A percentile compares a stretch with the other conserved stretches of the same genome.
These are phyloP conservation scores for Psittacula echo DNA, from an alignment of 2,797 vertebrate species.

Conservation along the genomic window DNA sequence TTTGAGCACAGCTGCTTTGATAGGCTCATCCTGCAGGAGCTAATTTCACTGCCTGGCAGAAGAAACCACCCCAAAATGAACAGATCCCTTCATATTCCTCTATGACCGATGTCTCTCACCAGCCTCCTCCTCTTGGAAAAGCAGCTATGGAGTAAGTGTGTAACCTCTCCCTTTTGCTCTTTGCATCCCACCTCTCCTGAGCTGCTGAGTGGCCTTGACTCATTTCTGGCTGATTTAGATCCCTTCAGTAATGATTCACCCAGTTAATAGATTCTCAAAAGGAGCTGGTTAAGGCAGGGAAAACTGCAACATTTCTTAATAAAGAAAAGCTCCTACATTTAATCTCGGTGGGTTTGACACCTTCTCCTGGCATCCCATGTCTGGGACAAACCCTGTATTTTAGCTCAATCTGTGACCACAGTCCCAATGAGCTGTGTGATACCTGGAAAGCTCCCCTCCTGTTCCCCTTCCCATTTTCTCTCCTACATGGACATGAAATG, in stretches of 20 bases:
- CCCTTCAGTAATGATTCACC: background rate
- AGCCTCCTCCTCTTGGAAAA: background rate
- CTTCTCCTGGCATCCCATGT: background rate
- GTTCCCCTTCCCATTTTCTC: background rate
- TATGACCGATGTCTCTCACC: background rate
- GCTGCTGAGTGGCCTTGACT: background rate
- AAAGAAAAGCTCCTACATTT: background rate
- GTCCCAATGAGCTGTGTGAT: background rate
- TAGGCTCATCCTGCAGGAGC: background rate
- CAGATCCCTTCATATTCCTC: background rate
- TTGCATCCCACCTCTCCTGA: background rate
- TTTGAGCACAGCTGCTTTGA: background rate
- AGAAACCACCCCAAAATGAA: background rate
- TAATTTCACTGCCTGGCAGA: background rate
- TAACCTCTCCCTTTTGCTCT: background rate
- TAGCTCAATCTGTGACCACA: background rate
- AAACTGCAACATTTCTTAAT: background rate
- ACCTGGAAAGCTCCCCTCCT: background rate
- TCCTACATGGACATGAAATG: background rate
- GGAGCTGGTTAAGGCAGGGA: background rate
- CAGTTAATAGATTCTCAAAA: background rate
- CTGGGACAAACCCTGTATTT: background rate
- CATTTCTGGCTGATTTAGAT: background rate
- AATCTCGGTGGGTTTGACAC: background rate
- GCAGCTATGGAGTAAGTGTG: background rate